Conservation (phyloP, 2,113 vertebrate species). For the Oplegnathus fasciatus region DNA sequence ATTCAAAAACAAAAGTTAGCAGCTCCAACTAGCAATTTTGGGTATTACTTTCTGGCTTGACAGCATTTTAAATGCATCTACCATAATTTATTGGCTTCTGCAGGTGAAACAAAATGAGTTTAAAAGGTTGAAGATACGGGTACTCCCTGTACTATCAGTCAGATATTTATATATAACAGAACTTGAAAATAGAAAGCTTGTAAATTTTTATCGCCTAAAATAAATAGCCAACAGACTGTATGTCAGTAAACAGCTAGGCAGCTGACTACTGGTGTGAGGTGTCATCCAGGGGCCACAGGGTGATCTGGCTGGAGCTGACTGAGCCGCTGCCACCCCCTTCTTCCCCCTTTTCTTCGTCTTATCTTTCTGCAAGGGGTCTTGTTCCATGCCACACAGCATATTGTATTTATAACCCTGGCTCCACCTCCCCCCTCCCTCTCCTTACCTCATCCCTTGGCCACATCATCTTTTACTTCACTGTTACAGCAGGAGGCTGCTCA, state of each 20-base stretch:
- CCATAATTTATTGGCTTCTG: background rate
- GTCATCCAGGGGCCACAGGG: slow-evolving; percentile 61
- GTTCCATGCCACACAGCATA: slow-evolving; percentile 85
- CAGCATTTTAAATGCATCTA: background rate
- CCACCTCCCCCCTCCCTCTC: slow-evolving; percentile 16
- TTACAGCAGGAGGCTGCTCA: slow-evolving; percentile 9
- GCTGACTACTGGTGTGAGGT: slow-evolving; percentile 58
- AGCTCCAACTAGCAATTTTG: background rate
- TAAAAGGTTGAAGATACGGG: background rate
- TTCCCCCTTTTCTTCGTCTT: slow-evolving; percentile 56
- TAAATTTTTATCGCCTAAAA: slow-evolving; percentile 23
- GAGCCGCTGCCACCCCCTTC: slow-evolving; percentile 26
- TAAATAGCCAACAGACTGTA: slow-evolving; percentile 23
- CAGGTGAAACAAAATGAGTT: background rate
- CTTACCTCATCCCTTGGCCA: slow-evolving; percentile 46
- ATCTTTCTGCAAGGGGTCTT: slow-evolving; percentile 77
- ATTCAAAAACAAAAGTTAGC: background rate
- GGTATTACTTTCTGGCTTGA: background rate
- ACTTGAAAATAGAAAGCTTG: slow-evolving; percentile 12
- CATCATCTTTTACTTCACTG: slow-evolving; percentile 40
- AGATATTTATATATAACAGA: background rate
- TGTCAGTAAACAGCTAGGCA: slow-evolving; percentile 42
- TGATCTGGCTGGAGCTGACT: slow-evolving; percentile 40
- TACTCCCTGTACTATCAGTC: background rate
- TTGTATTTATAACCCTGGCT: slow-evolving; percentile 84